Conservation (phyloP, 2,113 vertebrate species). For the Heptranchias perlo region DNA sequence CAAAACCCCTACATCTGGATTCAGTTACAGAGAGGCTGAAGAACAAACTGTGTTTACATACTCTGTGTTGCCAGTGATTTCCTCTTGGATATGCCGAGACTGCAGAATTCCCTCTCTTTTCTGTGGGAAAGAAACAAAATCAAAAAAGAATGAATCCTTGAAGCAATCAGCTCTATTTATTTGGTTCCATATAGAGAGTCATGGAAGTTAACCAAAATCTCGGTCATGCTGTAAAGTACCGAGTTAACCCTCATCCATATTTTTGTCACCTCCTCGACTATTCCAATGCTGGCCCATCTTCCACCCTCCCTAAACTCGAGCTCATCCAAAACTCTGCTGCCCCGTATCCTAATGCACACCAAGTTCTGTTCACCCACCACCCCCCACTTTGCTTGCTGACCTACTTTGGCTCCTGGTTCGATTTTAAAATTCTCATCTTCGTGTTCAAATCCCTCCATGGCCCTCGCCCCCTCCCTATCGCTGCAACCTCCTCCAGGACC, state of each 20-base stretch:
- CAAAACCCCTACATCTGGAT: conserved; percentile 53
- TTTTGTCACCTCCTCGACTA: neutral
- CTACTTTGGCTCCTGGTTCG: neutral
- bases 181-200: neutral
- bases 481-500: no score
- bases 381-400: neutral
- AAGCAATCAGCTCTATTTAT: neutral
- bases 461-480: no score
- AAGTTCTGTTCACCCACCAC: neutral
- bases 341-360: neutral
- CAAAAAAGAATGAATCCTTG: neutral
- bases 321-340: neutral
- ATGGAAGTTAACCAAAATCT: neutral
- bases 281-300: neutral
- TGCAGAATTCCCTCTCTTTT: conserved; percentile 97
- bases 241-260: neutral
- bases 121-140: conserved; percentile 59
- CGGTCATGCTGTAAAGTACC: neutral
- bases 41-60: conserved; percentile 64
- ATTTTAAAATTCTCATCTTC: neutral
- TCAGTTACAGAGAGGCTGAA: conserved; percentile 59
- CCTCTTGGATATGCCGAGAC: conserved; percentile 92
- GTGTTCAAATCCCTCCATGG: neutral
- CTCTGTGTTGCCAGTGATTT: conserved; percentile 98
- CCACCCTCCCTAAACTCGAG: neutral